A percentile compares a stretch with the other conserved stretches of the same genome.
These are phyloP conservation scores for Caenorhabditis tropicalis DNA, from an alignment of 1,140 invertebrate species.

Conservation along the genomic window DNA sequence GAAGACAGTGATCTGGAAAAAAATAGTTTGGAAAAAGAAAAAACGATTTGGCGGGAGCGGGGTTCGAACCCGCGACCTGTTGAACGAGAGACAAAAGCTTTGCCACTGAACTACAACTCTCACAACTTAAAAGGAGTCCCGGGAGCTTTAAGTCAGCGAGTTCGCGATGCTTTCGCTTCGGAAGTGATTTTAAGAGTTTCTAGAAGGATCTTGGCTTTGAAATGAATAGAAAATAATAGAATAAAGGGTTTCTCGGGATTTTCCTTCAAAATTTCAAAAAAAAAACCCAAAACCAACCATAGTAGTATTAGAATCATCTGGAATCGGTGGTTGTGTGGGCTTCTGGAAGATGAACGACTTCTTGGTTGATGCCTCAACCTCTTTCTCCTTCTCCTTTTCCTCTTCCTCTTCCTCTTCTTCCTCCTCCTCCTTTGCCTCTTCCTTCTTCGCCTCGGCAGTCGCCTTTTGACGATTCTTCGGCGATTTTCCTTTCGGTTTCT, in stretches of 20 bases:
- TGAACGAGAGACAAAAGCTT: too few species aligned
- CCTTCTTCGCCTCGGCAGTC: neutral
- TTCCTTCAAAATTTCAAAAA: neutral
- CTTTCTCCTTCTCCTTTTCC: conserved; percentile 45
- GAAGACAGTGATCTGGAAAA: conserved; percentile 61
- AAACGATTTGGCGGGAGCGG: too few species aligned
- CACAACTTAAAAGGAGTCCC: too few species aligned
- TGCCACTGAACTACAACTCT: too few species aligned
- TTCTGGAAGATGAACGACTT: conserved; percentile 69
- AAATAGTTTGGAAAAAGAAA: neutral
- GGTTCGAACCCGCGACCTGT: too few species aligned
- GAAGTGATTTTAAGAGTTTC: too few species aligned
- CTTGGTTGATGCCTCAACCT: conserved; percentile 49
- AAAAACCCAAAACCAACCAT: conserved; percentile 33
- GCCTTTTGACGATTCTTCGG: neutral
- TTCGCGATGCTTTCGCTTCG: too few species aligned
- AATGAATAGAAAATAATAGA: too few species aligned
- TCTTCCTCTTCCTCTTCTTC: conserved; percentile 38
- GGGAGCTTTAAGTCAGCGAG: too few species aligned
- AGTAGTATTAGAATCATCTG: conserved; percentile 66
- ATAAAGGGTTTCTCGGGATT: conserved; percentile 38
- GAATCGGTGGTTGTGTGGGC: conserved; percentile 67
- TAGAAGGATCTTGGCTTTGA: too few species aligned
- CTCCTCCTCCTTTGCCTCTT: conserved; percentile 47
- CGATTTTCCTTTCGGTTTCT: conserved; percentile 47